A percentile compares a stretch with the other conserved stretches of the same genome.
phyloP scores from a whole-genome alignment of 2,888 invertebrate genomes.

The Lithophane leautieri region DNA sequence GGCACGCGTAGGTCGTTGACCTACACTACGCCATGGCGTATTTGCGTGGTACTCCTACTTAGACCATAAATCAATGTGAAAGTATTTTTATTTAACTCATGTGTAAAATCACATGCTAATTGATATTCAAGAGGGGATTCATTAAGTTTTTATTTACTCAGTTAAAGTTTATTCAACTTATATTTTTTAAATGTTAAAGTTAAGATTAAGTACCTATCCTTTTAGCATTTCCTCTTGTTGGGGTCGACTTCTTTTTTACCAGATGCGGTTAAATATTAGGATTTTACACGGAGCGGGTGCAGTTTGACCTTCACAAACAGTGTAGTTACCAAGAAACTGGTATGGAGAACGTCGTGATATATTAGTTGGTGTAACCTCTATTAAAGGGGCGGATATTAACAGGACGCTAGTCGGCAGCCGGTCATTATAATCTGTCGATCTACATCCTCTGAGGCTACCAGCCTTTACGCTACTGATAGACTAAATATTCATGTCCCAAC shows the following conservation, averaged over 20 bases:
- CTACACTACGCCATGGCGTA: constrained; percentile 58
- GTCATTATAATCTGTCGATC: constrained; percentile 63
- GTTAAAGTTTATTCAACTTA: constrained; percentile 30
- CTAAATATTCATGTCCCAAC: constrained; percentile 21
- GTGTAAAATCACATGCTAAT: constrained; percentile 58
- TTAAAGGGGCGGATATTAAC: constrained; percentile 66
- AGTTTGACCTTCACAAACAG: constrained; percentile 32
- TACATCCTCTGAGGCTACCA: constrained; percentile 59
- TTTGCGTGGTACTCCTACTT: constrained; percentile 65
- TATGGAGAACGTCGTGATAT: constrained; percentile 38
- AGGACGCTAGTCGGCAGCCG: constrained; percentile 56
- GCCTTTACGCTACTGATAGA: constrained; percentile 38
- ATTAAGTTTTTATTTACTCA: constrained; percentile 32
- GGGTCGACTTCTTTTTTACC: constrained; percentile 15
- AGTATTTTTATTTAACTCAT: constrained; percentile 63
- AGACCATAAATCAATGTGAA: constrained; percentile 66
- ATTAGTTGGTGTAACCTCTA: constrained; percentile 59
- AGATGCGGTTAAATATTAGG: constrained; percentile 14
- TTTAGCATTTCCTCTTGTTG: constrained; percentile 2
- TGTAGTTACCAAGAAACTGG: constrained; percentile 41
- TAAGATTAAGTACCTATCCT: not conserved
- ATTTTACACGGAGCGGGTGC: constrained; percentile 12
- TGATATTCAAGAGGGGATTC: constrained; percentile 47
- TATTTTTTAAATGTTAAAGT: constrained; percentile 11
- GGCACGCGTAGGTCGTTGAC: constrained; percentile 64